These are phyloP conservation scores for Macrophya annulata DNA, from an alignment of 2,888 invertebrate species.

Conservation along the genomic window DNA sequence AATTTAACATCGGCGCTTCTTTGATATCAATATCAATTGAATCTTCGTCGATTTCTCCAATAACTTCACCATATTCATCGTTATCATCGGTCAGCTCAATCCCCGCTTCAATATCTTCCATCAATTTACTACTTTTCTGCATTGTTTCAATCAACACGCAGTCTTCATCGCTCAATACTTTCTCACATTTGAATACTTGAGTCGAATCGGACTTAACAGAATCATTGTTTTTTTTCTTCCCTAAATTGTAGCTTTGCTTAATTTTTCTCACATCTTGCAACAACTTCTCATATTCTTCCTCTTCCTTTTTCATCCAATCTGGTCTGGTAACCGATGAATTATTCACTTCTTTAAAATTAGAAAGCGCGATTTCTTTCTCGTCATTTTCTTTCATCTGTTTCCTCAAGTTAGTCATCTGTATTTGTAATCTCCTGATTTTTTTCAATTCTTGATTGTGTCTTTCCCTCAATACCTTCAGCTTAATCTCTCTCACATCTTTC, in stretches of 20 bases:
- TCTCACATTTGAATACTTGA: background rate
- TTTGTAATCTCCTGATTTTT: slow-evolving; percentile 62
- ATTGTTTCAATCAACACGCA: slow-evolving; percentile 30
- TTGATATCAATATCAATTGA: slow-evolving; percentile 37
- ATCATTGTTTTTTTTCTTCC: background rate
- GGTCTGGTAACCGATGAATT: background rate
- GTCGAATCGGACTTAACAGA: background rate
- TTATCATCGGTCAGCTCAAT: background rate
- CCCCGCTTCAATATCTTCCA: background rate
- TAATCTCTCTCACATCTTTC: slow-evolving; percentile 59
- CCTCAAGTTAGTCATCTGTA: slow-evolving; percentile 56
- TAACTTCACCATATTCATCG: slow-evolving; percentile 26
- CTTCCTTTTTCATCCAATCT: slow-evolving; percentile 51
- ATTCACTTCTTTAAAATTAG: background rate
- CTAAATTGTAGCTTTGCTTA: slow-evolving; percentile 30
- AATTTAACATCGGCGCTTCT: slow-evolving; percentile 14
- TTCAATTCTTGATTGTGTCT: slow-evolving; percentile 63
- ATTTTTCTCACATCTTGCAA: slow-evolving; percentile 59
- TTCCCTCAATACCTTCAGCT: slow-evolving; percentile 58
- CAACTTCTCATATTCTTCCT: slow-evolving; percentile 61
- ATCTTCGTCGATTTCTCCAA: slow-evolving; percentile 47
- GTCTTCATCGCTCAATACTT: slow-evolving; percentile 12
- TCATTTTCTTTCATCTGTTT: slow-evolving; percentile 53
- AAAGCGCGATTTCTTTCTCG: slow-evolving; percentile 6
- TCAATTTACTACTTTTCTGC: background rate